Evolutionary conservation across 2,113 vertebrate genomes (phyloP).

Genomic region (Galbula dea): DNA sequence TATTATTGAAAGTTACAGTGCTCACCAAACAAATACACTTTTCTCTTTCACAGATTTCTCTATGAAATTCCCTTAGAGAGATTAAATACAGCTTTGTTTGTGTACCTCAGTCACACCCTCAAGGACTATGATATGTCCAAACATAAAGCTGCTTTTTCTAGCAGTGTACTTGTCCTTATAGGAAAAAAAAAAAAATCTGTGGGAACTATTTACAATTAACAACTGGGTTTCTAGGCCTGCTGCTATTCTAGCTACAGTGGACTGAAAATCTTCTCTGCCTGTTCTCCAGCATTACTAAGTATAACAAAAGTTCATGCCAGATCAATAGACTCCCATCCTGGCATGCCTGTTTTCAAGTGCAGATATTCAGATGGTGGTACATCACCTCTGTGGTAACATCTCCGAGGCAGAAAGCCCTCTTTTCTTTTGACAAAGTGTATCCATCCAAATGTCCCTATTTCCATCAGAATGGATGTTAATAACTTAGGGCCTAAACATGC

Average conservation of each 20-base stretch:
- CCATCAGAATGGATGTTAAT: slow-evolving; percentile 9
- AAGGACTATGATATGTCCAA: neutral
- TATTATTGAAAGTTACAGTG: neutral
- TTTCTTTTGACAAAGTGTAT: neutral
- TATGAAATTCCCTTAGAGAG: neutral
- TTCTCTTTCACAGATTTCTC: neutral
- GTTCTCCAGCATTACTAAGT: neutral
- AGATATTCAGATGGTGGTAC: neutral
- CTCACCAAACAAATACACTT: neutral
- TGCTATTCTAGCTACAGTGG: neutral
- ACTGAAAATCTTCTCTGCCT: neutral
- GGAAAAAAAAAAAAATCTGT: neutral
- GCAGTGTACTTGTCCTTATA: slow-evolving; percentile 1
- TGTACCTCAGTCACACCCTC: slow-evolving; percentile 27
- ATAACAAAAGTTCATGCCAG: neutral
- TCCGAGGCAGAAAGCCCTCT: slow-evolving; percentile 10
- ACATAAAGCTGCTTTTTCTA: neutral
- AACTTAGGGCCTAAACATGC: slow-evolving; percentile 21
- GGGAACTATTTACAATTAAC: neutral
- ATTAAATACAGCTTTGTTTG: slow-evolving; percentile 8
- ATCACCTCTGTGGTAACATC: neutral
- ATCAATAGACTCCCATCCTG: neutral
- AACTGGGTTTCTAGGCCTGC: neutral
- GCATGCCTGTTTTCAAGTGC: neutral
- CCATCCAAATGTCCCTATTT: slow-evolving; percentile 10